Evolutionary conservation across 2,113 vertebrate genomes (phyloP).

Genomic region (Anhinga rufa): DNA sequence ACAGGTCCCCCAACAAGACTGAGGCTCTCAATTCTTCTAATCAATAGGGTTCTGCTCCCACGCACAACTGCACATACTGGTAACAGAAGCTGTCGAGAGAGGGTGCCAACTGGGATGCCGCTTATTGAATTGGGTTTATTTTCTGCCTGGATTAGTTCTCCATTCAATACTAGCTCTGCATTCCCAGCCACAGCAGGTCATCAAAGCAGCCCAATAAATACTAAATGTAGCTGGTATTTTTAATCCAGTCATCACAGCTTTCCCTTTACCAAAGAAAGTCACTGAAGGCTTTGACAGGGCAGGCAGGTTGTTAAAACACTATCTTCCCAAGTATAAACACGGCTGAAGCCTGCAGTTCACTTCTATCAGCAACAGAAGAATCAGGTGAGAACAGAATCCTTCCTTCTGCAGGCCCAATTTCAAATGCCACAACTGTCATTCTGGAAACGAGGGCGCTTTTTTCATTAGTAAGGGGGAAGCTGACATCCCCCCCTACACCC

Average conservation of each 20-base stretch:
- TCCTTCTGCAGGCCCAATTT: not conserved
- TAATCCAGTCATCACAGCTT: not conserved
- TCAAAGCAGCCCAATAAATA: not conserved
- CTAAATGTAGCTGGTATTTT: not conserved
- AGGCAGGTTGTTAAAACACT: not conserved
- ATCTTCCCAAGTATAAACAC: not conserved
- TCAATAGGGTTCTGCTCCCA: not conserved
- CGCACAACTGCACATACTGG: not conserved
- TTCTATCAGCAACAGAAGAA: not conserved
- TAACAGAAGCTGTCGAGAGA: not conserved
- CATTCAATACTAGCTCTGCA: not conserved
- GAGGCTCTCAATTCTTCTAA: not conserved
- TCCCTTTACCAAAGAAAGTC: not conserved
- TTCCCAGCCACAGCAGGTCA: not conserved
- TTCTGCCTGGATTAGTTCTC: conserved; percentile 5
- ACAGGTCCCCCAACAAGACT: not conserved
- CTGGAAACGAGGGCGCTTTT: not conserved
- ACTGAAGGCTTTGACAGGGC: not conserved
- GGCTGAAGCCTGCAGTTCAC: not conserved
- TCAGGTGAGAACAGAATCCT: not conserved
- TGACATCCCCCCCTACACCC: not conserved
- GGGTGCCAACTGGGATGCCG: not conserved
- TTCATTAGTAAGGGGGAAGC: not conserved
- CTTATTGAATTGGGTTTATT: not conserved
- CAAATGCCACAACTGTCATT: not conserved